Percentiles rank a stretch among this genome's conserved stretches.
phyloP scores from a whole-genome alignment of 2,113 vertebrate species.

The Turnix velox region DNA sequence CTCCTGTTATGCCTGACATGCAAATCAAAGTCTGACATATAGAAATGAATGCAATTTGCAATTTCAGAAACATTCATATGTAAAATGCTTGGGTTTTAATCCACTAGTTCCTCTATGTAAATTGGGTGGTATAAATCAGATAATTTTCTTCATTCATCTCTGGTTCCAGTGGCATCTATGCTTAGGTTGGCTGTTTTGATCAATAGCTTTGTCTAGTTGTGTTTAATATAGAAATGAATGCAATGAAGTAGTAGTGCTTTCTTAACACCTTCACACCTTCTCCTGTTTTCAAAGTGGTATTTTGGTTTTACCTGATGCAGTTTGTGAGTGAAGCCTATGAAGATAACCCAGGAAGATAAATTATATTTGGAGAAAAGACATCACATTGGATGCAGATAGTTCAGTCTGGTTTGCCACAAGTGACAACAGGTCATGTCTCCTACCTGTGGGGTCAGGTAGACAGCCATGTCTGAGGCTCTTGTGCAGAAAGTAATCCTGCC shows the following conservation, averaged over 20 bases:
- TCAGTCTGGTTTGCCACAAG: not conserved
- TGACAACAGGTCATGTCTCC: rapidly evolving
- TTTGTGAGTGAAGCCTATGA: not conserved
- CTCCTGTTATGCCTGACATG: too few relatives aligned
- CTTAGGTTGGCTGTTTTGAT: too few relatives aligned
- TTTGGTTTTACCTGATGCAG: not conserved
- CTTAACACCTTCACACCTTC: not conserved
- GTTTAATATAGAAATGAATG: not conserved
- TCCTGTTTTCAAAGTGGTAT: not conserved
- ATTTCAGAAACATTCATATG: too few relatives aligned
- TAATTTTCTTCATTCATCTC: too few relatives aligned
- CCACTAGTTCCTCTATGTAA: too few relatives aligned
- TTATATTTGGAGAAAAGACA: not conserved
- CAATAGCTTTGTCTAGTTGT: too few relatives aligned
- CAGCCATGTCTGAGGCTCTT: not conserved
- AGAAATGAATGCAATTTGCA: too few relatives aligned
- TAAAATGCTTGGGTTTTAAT: too few relatives aligned
- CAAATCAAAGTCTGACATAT: too few relatives aligned
- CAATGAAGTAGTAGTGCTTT: not conserved
- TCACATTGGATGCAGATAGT: not conserved
- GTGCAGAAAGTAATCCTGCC: not conserved
- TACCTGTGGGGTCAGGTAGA: not conserved
- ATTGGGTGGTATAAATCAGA: too few relatives aligned
- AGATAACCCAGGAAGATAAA: not conserved
- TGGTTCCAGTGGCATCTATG: too few relatives aligned